Percentiles rank a stretch among this genome's conserved stretches.
These are phyloP conservation scores for Aurelia aurita complex sp. Pacific DNA, from an alignment of 30 jellyfish, hydroid and myxozoan species.

Conservation along the genomic window DNA sequence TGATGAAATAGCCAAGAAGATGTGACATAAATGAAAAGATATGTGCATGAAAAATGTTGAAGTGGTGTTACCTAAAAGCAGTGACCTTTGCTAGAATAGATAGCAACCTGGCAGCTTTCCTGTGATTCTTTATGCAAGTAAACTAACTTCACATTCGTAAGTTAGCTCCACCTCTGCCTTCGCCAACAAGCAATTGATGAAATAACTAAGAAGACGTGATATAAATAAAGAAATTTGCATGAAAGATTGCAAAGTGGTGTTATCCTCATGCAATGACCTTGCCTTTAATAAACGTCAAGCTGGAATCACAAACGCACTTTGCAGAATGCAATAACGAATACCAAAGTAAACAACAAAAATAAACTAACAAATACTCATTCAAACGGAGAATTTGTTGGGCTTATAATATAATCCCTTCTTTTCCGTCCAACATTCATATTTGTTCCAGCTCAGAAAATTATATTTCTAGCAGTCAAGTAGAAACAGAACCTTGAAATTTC, in stretches of 20 bases:
- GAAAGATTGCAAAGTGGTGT: neutral
- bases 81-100: neutral
- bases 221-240: neutral
- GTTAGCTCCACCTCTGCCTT: neutral
- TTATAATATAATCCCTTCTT: neutral
- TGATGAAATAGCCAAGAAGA: neutral
- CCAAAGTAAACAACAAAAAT: neutral
- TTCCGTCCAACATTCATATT: neutral
- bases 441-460: neutral
- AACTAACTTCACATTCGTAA: neutral
- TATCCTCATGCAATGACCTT: constrained; percentile 5
- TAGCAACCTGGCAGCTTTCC: neutral
- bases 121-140: no score
- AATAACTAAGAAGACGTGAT: neutral
- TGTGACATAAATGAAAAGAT: neutral
- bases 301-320: neutral
- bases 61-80: neutral
- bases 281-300: neutral
- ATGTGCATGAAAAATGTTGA: neutral
- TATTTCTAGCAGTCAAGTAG: no score
- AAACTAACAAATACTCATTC: neutral
- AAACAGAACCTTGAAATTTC: no score
- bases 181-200: neutral
- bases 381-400: neutral
- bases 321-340: neutral